Evolutionary conservation across 2,113 vertebrate genomes (phyloP), one percentile per base, ranked within the genome.

Genomic region (Gracilinanus agilis): DNA sequence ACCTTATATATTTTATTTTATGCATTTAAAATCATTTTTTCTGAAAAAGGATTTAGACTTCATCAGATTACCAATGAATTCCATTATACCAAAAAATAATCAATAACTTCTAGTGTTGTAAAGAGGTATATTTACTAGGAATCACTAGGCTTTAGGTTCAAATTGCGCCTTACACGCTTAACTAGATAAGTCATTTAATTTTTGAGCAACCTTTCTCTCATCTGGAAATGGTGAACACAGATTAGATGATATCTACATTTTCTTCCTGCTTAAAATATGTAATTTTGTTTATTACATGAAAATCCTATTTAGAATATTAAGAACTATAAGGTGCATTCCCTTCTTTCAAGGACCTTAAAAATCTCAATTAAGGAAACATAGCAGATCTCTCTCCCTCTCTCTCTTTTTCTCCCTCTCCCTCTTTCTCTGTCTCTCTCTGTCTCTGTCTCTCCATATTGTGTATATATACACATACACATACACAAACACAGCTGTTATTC

Each of bases 151-250:
- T 67, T 67, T 5, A 11, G 29, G 3, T 67, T 67, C 61, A 67
- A 67, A 67, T 34, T 4, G 49, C 25, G 27, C 3, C 58, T 61
- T 27, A 67, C 12, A 67, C 3, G 34, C 13, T 61, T 93, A 90
- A 23, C 58, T 54, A 92, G 40, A 12, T 44, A 94, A 94, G 91
- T 61, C 9, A 53, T 8, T 7, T 88, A 92, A 95, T 92, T 34
- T 90, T 11, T 92, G 25, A 54, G 49, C 29, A 90, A 54, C 10
- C 10, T 0, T 92, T 92, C 90, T 91, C 10, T 92, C 54, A 92
- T 49, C 58, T n/a, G 40, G 24, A 95, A 93, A 93, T 56, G 2
- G 27, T 58, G 12, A 89, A 3, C 27, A 13, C 34, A 67, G 29
- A 67, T 34, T 67, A 29, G 12, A 67, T 4, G 27, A 34, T 34